These are phyloP conservation scores for Homarus americanus DNA, from an alignment of 1,140 invertebrate species.

Conservation along the genomic window DNA sequence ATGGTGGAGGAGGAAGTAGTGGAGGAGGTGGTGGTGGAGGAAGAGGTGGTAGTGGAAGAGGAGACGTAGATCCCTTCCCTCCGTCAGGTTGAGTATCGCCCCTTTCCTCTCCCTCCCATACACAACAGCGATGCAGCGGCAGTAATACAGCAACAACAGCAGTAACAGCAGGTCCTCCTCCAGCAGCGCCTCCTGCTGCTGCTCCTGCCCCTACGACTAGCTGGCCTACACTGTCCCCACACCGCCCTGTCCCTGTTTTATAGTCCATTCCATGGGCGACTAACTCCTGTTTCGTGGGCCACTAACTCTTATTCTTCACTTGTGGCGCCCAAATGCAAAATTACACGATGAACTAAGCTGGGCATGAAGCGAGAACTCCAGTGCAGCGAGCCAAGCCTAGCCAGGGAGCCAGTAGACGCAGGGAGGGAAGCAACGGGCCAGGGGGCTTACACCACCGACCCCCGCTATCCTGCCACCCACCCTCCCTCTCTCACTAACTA, in stretches of 20 bases:
- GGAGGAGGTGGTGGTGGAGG: background rate
- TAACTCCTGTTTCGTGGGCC: conserved; percentile 75
- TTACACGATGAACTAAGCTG: conserved; percentile 77
- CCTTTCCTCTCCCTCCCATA: too few relatives aligned
- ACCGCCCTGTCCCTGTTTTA: conserved; percentile 72
- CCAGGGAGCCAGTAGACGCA: conserved; percentile 46
- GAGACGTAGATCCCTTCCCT: too few relatives aligned
- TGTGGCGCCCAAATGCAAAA: conserved; percentile 76
- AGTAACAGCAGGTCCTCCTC: background rate
- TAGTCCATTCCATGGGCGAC: conserved; percentile 75
- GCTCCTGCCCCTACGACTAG: conserved; percentile 57
- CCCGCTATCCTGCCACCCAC: background rate
- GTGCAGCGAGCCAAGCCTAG: conserved; percentile 66
- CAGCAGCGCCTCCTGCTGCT: conserved; percentile 29
- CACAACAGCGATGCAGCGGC: background rate
- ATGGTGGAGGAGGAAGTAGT: background rate
- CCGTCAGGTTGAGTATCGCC: too few relatives aligned
- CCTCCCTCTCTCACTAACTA: background rate
- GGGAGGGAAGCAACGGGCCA: background rate
- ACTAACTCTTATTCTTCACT: conserved; percentile 75
- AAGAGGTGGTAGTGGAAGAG: background rate
- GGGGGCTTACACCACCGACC: conserved; percentile 14
- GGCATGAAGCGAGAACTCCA: conserved; percentile 75
- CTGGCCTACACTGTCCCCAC: conserved; percentile 67
- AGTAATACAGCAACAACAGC: background rate